phyloP scores from a whole-genome alignment of 2,888 invertebrate species.

The Antheraea assamensis region DNA sequence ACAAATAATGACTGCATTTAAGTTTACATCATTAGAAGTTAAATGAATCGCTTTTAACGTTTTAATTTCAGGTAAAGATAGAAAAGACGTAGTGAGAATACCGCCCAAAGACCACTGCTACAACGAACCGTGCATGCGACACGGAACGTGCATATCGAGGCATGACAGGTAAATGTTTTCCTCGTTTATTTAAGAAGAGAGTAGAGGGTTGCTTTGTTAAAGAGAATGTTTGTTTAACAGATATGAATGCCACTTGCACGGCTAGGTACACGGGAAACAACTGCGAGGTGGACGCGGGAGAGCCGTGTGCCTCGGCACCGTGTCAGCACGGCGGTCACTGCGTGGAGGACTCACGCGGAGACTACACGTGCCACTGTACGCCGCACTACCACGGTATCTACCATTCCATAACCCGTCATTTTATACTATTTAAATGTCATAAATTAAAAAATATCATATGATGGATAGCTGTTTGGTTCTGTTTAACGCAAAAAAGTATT shows the following conservation, averaged over 20 bases:
- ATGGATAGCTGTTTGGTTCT: too few relatives aligned
- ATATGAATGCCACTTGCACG: conserved; percentile 92
- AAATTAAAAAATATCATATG: too few relatives aligned
- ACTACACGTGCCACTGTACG: conserved; percentile 87
- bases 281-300: conserved; percentile 91
- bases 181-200: too few relatives aligned
- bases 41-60: neutral
- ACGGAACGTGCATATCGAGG: conserved; percentile 89
- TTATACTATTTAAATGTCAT: too few relatives aligned
- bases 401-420: neutral
- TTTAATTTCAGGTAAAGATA: conserved; percentile 67
- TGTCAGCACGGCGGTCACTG: conserved; percentile 88
- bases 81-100: conserved; percentile 79
- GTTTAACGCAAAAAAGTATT: too few relatives aligned
- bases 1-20: too few relatives aligned
- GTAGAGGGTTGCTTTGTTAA: too few relatives aligned
- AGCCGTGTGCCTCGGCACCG: conserved; percentile 85
- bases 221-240: conserved; percentile 42
- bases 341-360: conserved; percentile 83
- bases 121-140: conserved; percentile 91
- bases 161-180: conserved; percentile 79
- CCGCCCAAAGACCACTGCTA: conserved; percentile 87
- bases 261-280: conserved; percentile 93
- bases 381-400: conserved; percentile 84
- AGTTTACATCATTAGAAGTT: too few relatives aligned